Evolutionary conservation across 2,797 vertebrate genomes (phyloP).

Genomic region (Cossypha caffra): DNA sequence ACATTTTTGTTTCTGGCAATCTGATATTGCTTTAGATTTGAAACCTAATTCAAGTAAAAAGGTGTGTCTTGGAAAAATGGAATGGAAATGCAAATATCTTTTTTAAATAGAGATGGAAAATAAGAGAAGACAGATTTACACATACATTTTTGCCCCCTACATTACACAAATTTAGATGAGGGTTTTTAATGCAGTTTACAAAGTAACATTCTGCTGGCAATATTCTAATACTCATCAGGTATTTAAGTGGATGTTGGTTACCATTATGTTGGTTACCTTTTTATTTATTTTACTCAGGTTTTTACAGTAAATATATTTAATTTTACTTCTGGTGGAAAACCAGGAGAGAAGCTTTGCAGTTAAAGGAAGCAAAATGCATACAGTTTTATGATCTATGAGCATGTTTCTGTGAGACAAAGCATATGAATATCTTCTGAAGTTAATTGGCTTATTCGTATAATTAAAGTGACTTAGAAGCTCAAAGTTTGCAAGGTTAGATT

Average conservation of each 20-base stretch:
- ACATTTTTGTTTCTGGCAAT: background rate
- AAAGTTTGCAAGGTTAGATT: background rate
- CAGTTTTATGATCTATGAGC: background rate
- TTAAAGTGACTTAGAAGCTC: background rate
- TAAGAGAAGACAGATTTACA: background rate
- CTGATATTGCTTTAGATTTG: background rate
- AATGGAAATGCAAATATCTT: rapidly evolving
- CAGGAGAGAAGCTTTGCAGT: background rate
- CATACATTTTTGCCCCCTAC: background rate
- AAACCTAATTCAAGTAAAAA: background rate
- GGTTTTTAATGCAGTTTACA: background rate
- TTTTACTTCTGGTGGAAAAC: background rate
- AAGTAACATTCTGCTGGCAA: background rate
- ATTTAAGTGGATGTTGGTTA: background rate
- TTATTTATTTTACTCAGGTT: background rate
- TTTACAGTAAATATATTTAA: background rate
- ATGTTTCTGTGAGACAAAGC: background rate
- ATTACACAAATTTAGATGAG: background rate
- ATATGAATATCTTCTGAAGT: background rate
- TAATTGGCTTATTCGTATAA: background rate
- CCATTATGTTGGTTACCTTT: rapidly evolving
- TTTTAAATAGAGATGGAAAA: background rate
- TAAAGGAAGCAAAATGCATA: background rate
- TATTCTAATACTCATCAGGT: background rate
- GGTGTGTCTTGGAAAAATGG: background rate